A percentile compares a stretch with the other conserved stretches of the same genome.
These are phyloP conservation scores for Chrosomus eos DNA, from an alignment of 2,797 vertebrate species.

Conservation along the genomic window DNA sequence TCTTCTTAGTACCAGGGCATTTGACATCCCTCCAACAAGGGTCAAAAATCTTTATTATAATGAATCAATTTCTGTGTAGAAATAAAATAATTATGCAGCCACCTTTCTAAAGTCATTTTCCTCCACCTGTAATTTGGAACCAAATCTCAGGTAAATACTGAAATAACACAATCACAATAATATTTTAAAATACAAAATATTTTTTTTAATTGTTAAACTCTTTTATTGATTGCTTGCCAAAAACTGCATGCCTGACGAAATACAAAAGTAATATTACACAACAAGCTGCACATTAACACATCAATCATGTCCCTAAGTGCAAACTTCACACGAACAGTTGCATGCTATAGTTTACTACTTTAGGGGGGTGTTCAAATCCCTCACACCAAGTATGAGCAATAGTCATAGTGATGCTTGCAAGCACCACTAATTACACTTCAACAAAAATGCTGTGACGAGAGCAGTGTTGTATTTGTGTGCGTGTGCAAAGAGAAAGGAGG, in stretches of 20 bases:
- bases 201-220: not conserved
- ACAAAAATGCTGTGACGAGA: constrained; percentile 1
- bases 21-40: not conserved
- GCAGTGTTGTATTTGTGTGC: not conserved
- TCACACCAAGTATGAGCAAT: not conserved
- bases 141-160: not conserved
- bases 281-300: not conserved
- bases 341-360: not conserved
- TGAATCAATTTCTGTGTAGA: not conserved
- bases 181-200: not conserved
- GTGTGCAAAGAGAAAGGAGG: not conserved
- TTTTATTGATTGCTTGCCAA: not conserved
- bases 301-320: not conserved
- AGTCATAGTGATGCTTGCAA: constrained; percentile 15
- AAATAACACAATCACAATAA: not conserved
- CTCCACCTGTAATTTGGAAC: not conserved
- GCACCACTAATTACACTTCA: constrained; percentile 18
- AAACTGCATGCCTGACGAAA: too few relatives aligned
- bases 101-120: not conserved
- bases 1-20: not conserved
- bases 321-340: not conserved
- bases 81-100: not conserved
- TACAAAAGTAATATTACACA: not conserved
- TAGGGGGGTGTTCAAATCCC: not conserved
- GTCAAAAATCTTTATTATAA: not conserved